Percentiles rank a stretch among this genome's conserved stretches.
Conservation (phyloP, 1,140 invertebrate genomes). For the Tyrophagus putrescentiae region DNA sequence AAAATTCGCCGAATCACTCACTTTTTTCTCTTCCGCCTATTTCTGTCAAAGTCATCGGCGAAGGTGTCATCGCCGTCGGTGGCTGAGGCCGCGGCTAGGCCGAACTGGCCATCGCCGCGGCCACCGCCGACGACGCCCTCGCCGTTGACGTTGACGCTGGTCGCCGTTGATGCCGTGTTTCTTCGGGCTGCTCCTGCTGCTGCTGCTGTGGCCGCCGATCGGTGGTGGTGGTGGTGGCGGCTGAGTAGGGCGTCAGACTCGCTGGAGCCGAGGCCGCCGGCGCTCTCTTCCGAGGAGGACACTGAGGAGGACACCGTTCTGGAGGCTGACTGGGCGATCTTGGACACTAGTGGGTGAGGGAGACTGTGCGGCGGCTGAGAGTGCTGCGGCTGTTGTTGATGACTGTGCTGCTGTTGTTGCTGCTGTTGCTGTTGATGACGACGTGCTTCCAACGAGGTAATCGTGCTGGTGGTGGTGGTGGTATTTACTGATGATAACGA, state of each 20-base stretch:
- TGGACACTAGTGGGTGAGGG: not conserved
- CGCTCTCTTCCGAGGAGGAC: constrained; percentile 13
- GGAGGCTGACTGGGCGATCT: not conserved
- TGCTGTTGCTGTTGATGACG: not conserved
- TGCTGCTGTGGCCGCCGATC: too few species aligned
- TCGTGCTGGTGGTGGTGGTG: not conserved
- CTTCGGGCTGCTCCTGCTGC: not conserved
- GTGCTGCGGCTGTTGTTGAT: not conserved
- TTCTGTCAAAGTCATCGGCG: not conserved
- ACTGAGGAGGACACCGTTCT: constrained; percentile 11
- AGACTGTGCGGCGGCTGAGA: not conserved
- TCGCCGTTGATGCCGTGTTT: not conserved
- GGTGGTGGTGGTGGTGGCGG: too few species aligned
- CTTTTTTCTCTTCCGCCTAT: not conserved
- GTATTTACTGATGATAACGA: not conserved
- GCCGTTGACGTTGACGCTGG: not conserved
- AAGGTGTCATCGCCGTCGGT: not conserved
- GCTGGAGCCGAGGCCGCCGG: constrained; percentile 11
- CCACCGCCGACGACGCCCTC: not conserved
- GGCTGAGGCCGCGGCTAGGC: not conserved
- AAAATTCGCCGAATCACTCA: not conserved
- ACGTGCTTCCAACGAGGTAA: not conserved
- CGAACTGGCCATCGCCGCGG: too few species aligned
- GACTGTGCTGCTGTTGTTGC: not conserved
- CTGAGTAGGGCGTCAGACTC: constrained; percentile 6